phyloP scores from a whole-genome alignment of 2,888 invertebrate species.

The Tenthredo distinguenda region DNA sequence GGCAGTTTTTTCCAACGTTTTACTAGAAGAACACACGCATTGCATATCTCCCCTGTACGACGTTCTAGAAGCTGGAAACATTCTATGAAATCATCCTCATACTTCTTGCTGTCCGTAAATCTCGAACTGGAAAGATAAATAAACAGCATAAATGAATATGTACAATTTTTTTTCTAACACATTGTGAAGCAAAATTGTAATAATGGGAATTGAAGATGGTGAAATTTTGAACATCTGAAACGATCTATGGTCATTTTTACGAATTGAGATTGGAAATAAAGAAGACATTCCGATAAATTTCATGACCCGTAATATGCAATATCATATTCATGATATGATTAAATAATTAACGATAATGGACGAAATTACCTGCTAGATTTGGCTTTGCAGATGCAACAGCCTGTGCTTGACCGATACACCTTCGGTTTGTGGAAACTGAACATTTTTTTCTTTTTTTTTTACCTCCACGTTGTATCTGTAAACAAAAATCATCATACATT shows the following conservation, averaged over 20 bases:
- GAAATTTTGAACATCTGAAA: background rate
- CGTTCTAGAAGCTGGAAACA: slow-evolving; percentile 88
- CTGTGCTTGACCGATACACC: slow-evolving; percentile 89
- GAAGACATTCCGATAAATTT: slow-evolving; percentile 1
- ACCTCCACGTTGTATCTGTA: slow-evolving; percentile 42
- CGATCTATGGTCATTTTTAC: background rate
- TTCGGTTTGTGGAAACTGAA: slow-evolving; percentile 93
- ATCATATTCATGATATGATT: background rate
- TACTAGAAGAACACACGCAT: slow-evolving; percentile 91
- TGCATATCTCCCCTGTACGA: slow-evolving; percentile 91
- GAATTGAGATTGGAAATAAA: background rate
- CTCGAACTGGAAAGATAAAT: slow-evolving; percentile 83
- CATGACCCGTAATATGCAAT: no score
- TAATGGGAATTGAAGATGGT: background rate
- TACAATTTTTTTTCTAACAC: background rate
- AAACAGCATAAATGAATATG: slow-evolving; percentile 10
- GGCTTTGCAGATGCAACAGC: slow-evolving; percentile 93
- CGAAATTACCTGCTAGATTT: slow-evolving; percentile 87
- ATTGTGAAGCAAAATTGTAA: background rate
- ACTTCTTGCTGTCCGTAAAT: slow-evolving; percentile 91
- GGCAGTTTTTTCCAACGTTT: slow-evolving; percentile 91
- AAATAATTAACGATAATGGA: background rate
- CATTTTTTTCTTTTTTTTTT: slow-evolving; percentile 79
- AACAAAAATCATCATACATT: slow-evolving; percentile 21
- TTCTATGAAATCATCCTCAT: slow-evolving; percentile 89